Evolutionary conservation across 2,797 vertebrate species (phyloP).

Genomic region (Oceanodroma leucorhoa): DNA sequence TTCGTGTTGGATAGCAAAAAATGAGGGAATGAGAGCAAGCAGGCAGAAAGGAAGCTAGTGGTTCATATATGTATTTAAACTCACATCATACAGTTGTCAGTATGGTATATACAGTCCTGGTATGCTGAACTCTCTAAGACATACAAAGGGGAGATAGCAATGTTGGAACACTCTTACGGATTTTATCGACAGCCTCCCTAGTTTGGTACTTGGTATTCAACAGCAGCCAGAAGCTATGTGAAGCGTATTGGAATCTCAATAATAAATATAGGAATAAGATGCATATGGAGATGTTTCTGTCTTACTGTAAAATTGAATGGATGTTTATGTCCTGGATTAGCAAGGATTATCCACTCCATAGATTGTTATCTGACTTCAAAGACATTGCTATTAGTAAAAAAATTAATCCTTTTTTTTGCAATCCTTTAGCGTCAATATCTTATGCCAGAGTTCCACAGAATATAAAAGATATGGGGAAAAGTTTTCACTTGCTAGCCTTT

Average conservation of each 20-base stretch:
- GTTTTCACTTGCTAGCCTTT: not conserved
- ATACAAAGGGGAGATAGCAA: accelerated
- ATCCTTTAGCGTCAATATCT: not conserved
- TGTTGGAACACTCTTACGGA: not conserved
- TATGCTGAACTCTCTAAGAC: not conserved
- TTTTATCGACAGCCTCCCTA: not conserved
- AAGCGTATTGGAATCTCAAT: not conserved
- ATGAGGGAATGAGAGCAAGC: not conserved
- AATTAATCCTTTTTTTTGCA: not conserved
- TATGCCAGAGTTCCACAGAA: not conserved
- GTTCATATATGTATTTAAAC: not conserved
- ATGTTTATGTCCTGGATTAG: not conserved
- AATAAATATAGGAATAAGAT: not conserved
- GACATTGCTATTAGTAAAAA: not conserved
- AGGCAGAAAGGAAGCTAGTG: not conserved
- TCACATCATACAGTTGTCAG: not conserved
- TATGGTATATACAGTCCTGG: not conserved
- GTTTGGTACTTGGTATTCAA: not conserved
- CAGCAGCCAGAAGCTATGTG: not conserved
- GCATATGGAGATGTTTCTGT: not conserved
- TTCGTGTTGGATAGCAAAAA: not conserved
- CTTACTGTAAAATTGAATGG: not conserved
- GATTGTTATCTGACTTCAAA: not conserved
- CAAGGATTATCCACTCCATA: not conserved
- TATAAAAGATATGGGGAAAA: not conserved